Conservation (phyloP, 1,140 invertebrate genomes). For the Zaprionus inermis region DNA sequence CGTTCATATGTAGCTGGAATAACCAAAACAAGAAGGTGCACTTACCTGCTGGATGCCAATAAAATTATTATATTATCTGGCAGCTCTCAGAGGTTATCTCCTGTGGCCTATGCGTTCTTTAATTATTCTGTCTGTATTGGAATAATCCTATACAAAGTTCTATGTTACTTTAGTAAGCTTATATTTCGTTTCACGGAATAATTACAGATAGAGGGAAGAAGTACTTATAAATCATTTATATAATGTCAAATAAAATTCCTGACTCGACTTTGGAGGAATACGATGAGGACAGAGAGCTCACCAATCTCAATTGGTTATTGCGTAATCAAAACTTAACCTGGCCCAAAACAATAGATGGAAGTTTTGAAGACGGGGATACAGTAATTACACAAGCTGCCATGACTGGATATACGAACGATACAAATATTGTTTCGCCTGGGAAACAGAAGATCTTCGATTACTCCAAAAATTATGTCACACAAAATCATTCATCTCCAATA, state of each 20-base stretch:
- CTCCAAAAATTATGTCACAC: background rate
- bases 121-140: too few relatives aligned
- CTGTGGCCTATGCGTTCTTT: too few relatives aligned
- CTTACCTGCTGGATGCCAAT: too few relatives aligned
- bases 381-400: background rate
- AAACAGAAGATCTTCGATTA: constrained; percentile 4
- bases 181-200: background rate
- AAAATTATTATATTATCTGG: too few relatives aligned
- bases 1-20: too few relatives aligned
- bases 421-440: background rate
- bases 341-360: constrained; percentile 54
- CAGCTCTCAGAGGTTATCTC: too few relatives aligned
- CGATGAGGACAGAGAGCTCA: constrained; percentile 72
- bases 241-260: background rate
- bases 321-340: constrained; percentile 71
- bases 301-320: constrained; percentile 77
- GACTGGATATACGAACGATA: background rate
- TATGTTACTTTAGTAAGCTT: background rate
- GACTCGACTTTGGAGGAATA: constrained; percentile 49
- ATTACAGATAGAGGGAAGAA: background rate
- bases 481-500: background rate
- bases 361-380: constrained; percentile 32
- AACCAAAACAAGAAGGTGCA: too few relatives aligned
- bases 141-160: too few relatives aligned
- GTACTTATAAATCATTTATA: background rate